Evolutionary conservation across 2,888 invertebrate genomes (phyloP), one percentile per base, ranked within the genome.

Genomic region (Itoplectis maculator): DNA sequence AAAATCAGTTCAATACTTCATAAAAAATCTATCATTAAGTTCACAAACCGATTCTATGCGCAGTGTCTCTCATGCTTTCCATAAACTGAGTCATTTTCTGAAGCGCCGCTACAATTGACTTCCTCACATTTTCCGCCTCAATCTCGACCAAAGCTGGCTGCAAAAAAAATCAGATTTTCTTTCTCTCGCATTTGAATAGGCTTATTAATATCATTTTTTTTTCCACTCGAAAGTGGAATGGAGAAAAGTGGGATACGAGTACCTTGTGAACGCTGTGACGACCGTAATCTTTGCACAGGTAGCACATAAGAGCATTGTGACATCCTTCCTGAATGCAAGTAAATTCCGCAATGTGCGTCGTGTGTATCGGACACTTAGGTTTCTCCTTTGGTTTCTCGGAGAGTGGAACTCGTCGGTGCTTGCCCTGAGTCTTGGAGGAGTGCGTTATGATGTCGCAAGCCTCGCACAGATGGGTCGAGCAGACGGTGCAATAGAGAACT

Each of bases 281-380:
- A 1, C 94, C 94, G 86, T 94, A 95, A 87, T 95, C 94, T 86
- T 94, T 94, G 88, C 94, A 95, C 37, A 95, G 93, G 88, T 94
- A 94, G 85, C 95, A 95, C 94, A 94, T 94, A 37, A 95, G 90
- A n/a, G 94, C 94, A 49, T 91, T 91, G 81, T 93, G 93, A 87
- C 95, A 95, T 29, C 93, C 93, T 29, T 94, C 94, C 85, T 95
- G 94, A 59, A 94, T 90, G 82, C 94, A 95, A 6, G 94, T 94
- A 88, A 95, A 95, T 86, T 95, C 94, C 1, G 94, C 94, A 9
- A 93, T 90, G 84, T 94, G 94, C 70, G 94, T 93, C 0, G 93
- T 93, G 85, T 95, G 95, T 75, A 93, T 93, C 0, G 92, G 91
- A 88, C 95, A 95, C 83, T 94, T 93, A 1, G 94, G 94, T 81